A percentile compares a stretch with the other conserved stretches of the same genome.
Evolutionary conservation across 2,888 invertebrate genomes (phyloP).

Genomic region (Cataglyphis rosenhaueri): DNA sequence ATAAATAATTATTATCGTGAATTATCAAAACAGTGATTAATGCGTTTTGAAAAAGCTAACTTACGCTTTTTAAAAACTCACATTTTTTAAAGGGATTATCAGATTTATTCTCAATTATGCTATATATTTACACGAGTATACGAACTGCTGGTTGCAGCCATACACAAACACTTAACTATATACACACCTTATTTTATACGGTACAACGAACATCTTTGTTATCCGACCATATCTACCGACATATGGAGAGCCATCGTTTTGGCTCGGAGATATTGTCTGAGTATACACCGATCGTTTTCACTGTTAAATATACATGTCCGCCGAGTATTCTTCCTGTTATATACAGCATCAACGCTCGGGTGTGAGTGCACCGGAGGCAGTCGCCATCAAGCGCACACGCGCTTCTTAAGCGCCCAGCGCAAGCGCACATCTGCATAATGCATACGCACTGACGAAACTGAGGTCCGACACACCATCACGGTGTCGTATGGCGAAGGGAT

Average conservation of each 20-base stretch:
- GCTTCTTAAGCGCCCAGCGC: background rate
- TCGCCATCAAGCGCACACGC: background rate
- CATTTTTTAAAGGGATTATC: background rate
- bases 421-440: constrained; percentile 45
- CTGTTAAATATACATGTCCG: constrained; percentile 23
- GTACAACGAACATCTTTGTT: background rate
- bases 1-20: background rate
- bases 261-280: background rate
- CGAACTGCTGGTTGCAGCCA: background rate
- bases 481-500: background rate
- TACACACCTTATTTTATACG: constrained; percentile 1
- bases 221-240: background rate
- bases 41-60: background rate
- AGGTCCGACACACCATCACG: constrained; percentile 34
- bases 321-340: constrained; percentile 4
- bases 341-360: background rate
- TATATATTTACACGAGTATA: background rate
- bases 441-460: constrained; percentile 38
- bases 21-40: background rate
- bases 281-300: background rate
- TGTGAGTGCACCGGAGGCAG: background rate
- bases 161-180: constrained; percentile 7
- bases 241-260: background rate
- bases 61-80: background rate
- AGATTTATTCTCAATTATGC: background rate